Evolutionary conservation across 2,113 vertebrate genomes (phyloP).

Genomic region (Mionectes macconnelli): DNA sequence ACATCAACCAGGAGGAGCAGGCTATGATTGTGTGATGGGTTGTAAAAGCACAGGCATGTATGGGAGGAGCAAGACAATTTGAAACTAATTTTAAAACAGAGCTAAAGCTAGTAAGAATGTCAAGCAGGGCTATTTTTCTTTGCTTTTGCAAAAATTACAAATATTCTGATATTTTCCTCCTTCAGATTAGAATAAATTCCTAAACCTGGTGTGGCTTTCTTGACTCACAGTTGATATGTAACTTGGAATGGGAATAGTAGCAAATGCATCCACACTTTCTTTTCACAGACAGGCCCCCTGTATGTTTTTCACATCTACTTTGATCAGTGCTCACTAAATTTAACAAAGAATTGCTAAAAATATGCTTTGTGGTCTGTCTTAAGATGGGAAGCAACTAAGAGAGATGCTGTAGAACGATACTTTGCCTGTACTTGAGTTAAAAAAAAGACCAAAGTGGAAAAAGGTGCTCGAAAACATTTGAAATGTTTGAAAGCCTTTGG

Average conservation of each 20-base stretch:
- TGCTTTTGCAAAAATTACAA: not conserved
- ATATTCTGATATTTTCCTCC: not conserved
- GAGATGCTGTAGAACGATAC: not conserved
- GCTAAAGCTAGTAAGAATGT: not conserved
- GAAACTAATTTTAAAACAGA: not conserved
- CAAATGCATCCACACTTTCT: not conserved
- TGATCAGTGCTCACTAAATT: not conserved
- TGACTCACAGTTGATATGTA: not conserved
- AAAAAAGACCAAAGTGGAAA: not conserved
- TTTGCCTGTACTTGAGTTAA: not conserved
- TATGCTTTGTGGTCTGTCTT: not conserved
- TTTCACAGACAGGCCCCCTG: not conserved
- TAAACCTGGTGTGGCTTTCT: not conserved
- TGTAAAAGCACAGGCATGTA: not conserved
- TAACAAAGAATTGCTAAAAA: not conserved
- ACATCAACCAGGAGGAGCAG: not conserved
- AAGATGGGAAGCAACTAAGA: not conserved
- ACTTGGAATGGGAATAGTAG: not conserved
- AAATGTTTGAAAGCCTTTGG: not conserved
- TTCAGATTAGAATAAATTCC: not conserved
- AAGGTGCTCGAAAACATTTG: not conserved
- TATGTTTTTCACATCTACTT: not conserved
- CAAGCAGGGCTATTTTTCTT: not conserved
- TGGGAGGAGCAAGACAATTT: not conserved
- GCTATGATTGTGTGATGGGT: accelerated